A percentile compares a stretch with the other conserved stretches of the same genome.
Conservation (phyloP, 2,113 vertebrate species). For the Rhipidura dahli region DNA sequence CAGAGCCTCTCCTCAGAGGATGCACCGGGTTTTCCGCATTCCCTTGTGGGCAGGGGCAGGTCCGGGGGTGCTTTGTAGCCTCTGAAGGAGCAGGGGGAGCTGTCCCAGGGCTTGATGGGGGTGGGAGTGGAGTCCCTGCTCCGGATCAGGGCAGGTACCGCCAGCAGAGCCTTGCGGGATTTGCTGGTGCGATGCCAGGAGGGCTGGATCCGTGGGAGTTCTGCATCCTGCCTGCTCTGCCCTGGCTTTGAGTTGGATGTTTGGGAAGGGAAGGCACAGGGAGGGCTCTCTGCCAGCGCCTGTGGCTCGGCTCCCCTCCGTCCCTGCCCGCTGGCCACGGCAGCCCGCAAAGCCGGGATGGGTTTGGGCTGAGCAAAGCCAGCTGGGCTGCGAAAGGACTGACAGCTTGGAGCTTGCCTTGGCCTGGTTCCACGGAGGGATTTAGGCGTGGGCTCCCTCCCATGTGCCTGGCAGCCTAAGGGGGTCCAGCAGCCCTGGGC, state of each 20-base stretch:
- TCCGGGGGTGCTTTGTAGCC: neutral
- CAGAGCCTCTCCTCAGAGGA: neutral
- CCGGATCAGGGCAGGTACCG: neutral
- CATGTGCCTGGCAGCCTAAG: neutral
- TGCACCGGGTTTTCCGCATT: neutral
- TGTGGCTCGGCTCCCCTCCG: neutral
- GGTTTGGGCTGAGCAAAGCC: neutral
- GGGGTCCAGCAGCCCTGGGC: neutral
- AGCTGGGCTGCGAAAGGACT: neutral
- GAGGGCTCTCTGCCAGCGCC: neutral
- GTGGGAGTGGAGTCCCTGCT: neutral
- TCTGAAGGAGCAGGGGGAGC: neutral
- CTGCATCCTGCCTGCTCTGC: neutral
- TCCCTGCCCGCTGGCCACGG: neutral
- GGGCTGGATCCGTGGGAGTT: neutral
- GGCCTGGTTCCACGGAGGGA: neutral
- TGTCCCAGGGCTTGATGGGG: fast-evolving
- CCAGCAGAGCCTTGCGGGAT: neutral
- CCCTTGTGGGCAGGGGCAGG: neutral
- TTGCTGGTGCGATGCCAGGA: fast-evolving
- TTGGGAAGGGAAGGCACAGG: neutral
- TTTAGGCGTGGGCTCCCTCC: neutral
- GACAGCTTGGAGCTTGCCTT: neutral
- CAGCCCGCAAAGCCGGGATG: neutral
- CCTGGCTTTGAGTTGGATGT: neutral